Evolutionary conservation across 2,113 vertebrate genomes (phyloP), one percentile per base, ranked within the genome.

Genomic region (Acrocephalus kingi): DNA sequence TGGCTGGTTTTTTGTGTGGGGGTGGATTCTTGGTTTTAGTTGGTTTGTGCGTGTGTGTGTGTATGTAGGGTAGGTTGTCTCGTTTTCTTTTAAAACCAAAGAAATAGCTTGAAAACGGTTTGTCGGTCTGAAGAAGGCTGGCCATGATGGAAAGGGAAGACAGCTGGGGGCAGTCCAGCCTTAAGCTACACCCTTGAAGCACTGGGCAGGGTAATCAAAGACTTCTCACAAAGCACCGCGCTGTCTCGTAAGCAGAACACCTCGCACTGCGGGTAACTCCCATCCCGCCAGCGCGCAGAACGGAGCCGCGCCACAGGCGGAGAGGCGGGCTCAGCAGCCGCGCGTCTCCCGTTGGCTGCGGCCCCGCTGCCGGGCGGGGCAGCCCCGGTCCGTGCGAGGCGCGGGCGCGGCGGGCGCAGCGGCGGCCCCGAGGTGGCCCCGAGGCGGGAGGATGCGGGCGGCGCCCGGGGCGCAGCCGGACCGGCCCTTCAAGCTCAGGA

Each of bases 401-500:
- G 39, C 31, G 21, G 46, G 7, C 1, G 27, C 14, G 35, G 35
- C 35, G 35, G 35, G 35, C 35, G 35, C 35, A 13, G 59, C 22
- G 6, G 62, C 6, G 4, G 22, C 0, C 13, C 27, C 8, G 25
- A 11, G 6, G 62, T 5, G 4, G 22, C 0, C 13, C 27, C 8
- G 25, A 11, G 18, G 23, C 23, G 23, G 52, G 45, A 81, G 69
- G 75, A 99, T 99, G 99, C 97, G 98, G 68, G 84, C 98, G 25
- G 76, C 87, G 10, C 95, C 98, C 6, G 98, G 93, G 43, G 37
- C 15, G 21, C 98, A 84, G 55, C 83, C 81, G 61, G 95, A 93
- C 62, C 97, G 98, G 63, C 97, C 98, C 2, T 99, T 99, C 97
- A 99, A 99, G 81, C 98, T 98, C 90, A 93, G 98, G 81, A 99